Evolutionary conservation across 2,113 vertebrate species (phyloP).

Genomic region (Deroptyus accipitrinus): DNA sequence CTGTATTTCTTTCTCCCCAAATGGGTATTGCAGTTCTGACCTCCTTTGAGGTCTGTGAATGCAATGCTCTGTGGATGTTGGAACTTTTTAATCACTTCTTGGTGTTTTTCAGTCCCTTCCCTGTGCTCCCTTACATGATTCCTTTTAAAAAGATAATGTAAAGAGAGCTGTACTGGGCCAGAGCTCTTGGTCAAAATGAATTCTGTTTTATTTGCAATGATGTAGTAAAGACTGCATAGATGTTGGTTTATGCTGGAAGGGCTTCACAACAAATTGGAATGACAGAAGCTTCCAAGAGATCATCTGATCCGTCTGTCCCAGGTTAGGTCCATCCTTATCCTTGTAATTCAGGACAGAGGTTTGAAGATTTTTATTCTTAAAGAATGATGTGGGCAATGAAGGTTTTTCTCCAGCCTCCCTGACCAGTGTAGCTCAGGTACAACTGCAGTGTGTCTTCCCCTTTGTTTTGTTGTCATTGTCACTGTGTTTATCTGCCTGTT

Average conservation of each 20-base stretch:
- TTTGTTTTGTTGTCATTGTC: neutral
- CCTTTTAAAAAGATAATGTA: neutral
- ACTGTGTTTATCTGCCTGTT: neutral
- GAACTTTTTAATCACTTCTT: neutral
- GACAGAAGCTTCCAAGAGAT: neutral
- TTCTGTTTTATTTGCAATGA: neutral
- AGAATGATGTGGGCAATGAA: neutral
- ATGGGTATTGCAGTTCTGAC: neutral
- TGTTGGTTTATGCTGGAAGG: neutral
- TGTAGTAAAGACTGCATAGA: accelerated
- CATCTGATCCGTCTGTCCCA: neutral
- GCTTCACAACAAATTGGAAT: neutral
- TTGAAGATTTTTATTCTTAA: neutral
- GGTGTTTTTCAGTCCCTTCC: neutral
- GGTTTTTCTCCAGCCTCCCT: neutral
- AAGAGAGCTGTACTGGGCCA: neutral
- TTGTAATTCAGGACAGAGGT: neutral
- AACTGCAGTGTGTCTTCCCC: neutral
- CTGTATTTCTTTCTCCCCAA: neutral
- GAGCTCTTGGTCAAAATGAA: neutral
- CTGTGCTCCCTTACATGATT: neutral
- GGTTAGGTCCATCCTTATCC: neutral
- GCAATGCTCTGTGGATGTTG: neutral
- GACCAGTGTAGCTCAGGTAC: neutral
- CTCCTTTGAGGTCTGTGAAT: neutral